Conservation (phyloP, 92 coral and sea anemone species). For the Porites cylindrica region DNA sequence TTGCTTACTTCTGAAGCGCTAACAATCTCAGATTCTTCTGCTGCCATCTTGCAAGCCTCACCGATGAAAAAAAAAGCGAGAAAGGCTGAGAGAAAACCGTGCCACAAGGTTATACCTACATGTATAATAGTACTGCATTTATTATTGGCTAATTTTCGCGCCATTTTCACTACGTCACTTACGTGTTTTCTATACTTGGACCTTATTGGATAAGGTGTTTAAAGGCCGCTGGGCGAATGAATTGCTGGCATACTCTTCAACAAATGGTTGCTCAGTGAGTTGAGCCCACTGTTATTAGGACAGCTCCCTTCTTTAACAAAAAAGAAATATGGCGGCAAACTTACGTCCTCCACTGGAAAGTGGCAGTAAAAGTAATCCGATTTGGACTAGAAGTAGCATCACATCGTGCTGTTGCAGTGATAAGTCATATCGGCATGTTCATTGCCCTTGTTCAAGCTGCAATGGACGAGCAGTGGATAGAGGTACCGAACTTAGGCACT, state of each 20-base stretch:
- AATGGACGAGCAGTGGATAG: constrained; percentile 76
- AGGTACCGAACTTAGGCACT: constrained; percentile 71
- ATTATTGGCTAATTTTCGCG: constrained; percentile 36
- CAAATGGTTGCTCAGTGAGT: no score
- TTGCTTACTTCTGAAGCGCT: no score
- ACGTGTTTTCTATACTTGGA: constrained; percentile 25
- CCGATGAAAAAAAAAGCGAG: neutral
- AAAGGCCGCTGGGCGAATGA: constrained; percentile 31
- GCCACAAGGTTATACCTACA: constrained; percentile 21
- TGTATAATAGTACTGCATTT: constrained; percentile 24
- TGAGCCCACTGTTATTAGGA: no score
- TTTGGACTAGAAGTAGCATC: constrained; percentile 37
- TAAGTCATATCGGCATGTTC: constrained; percentile 74
- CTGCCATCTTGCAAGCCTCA: no score
- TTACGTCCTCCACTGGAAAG: no score
- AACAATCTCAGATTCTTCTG: no score
- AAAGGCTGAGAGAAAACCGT: neutral
- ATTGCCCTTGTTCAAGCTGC: constrained; percentile 75
- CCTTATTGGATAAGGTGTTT: constrained; percentile 26
- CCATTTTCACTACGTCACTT: constrained; percentile 5
- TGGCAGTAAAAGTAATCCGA: no score
- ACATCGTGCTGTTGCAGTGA: constrained; percentile 67
- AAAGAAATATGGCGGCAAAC: constrained; percentile 15
- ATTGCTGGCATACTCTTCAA: constrained; percentile 16
- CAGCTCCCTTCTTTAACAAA: neutral